Evolutionary conservation across 2,113 vertebrate species (phyloP).

Genomic region (Megaceryle maxima): DNA sequence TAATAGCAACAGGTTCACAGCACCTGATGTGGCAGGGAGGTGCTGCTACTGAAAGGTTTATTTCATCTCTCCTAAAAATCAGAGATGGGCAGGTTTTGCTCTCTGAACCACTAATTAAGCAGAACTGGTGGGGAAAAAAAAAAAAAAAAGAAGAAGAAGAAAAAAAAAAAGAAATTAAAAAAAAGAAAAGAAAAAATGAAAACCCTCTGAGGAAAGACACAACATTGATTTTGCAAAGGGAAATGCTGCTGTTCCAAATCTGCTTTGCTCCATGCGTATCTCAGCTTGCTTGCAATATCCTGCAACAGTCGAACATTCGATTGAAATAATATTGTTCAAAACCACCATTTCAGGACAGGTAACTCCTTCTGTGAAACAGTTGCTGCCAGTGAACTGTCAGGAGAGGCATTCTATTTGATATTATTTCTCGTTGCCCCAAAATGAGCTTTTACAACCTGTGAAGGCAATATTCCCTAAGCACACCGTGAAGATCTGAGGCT

Average conservation of each 20-base stretch:
- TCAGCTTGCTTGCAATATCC: neutral
- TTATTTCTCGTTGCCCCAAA: neutral
- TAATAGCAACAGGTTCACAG: neutral
- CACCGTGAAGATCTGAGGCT: neutral
- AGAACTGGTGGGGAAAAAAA: neutral
- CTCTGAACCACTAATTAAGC: neutral
- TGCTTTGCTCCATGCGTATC: neutral
- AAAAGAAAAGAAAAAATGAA: neutral
- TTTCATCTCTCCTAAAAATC: neutral
- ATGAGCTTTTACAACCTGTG: neutral
- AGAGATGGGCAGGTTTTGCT: neutral
- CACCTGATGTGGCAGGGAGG: neutral
- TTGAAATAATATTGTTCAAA: neutral
- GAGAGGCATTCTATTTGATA: neutral
- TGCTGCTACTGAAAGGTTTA: neutral
- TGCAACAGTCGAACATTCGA: accelerated
- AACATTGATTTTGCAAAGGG: neutral
- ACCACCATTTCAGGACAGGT: neutral
- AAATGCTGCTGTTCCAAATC: neutral
- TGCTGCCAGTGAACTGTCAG: neutral
- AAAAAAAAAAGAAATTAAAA: neutral
- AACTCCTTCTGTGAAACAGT: neutral
- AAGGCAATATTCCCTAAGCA: neutral
- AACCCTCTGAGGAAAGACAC: neutral
- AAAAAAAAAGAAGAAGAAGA: neutral